phyloP scores from a whole-genome alignment of 2,888 invertebrate species.

The Drosophila prostipennis region DNA sequence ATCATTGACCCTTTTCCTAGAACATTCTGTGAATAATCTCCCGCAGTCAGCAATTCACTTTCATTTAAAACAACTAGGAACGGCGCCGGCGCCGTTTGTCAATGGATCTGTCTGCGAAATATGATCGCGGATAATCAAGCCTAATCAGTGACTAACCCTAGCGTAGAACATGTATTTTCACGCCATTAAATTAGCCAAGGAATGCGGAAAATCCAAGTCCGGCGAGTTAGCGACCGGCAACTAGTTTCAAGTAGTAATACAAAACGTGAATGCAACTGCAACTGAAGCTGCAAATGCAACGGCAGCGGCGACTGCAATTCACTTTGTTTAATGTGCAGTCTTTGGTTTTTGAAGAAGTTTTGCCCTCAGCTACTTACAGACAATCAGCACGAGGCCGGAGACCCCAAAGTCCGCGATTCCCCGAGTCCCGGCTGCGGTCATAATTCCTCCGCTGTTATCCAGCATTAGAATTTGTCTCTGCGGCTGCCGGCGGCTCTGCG shows the following conservation, averaged over 20 bases:
- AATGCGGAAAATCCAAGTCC: constrained; percentile 80
- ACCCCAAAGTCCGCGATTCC: constrained; percentile 7
- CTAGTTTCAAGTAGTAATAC: constrained; percentile 55
- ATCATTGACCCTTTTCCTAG: neutral
- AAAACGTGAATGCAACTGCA: constrained; percentile 51
- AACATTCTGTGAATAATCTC: neutral
- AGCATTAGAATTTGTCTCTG: constrained; percentile 76
- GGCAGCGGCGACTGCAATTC: constrained; percentile 32
- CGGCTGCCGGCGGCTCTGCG: constrained; percentile 61
- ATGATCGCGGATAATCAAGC: constrained; percentile 67
- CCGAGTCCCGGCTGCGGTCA: constrained; percentile 24
- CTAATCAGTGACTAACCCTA: constrained; percentile 55
- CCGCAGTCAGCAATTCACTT: constrained; percentile 24
- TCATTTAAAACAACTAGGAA: constrained; percentile 41
- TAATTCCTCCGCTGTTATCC: constrained; percentile 60
- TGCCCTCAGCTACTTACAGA: constrained; percentile 80
- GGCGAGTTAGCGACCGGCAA: constrained; percentile 42
- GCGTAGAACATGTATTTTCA: constrained; percentile 62
- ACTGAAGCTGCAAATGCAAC: constrained; percentile 15
- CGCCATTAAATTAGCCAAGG: constrained; percentile 79
- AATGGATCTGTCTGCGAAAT: constrained; percentile 51
- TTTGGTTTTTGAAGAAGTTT: constrained; percentile 46
- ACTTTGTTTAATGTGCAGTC: constrained; percentile 52
- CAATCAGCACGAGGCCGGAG: constrained; percentile 70
- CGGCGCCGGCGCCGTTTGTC: constrained; percentile 63